A percentile compares a stretch with the other conserved stretches of the same genome.
phyloP scores from a whole-genome alignment of 2,888 invertebrate species.

The Leucoma salicis region DNA sequence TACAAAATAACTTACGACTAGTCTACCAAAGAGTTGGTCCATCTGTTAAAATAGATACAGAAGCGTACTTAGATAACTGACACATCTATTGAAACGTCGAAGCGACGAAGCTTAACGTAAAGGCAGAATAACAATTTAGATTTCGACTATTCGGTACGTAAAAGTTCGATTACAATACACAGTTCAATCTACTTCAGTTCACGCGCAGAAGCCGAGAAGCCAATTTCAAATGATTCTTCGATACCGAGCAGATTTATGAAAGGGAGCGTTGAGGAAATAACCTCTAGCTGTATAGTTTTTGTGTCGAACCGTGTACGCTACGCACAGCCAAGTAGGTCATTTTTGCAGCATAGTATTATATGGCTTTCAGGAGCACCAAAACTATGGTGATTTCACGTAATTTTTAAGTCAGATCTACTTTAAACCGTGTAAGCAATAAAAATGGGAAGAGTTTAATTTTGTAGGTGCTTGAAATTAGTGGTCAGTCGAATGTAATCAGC shows the following conservation, averaged over 20 bases:
- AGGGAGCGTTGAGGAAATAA: slow-evolving; percentile 23
- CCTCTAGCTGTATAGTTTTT: slow-evolving; percentile 14
- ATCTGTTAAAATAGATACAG: slow-evolving; percentile 55
- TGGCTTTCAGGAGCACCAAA: too few relatives aligned
- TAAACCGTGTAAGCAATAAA: too few relatives aligned
- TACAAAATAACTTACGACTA: slow-evolving; percentile 59
- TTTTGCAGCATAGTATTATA: too few relatives aligned
- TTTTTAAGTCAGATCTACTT: too few relatives aligned
- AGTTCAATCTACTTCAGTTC: slow-evolving; percentile 36
- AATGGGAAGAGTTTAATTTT: too few relatives aligned
- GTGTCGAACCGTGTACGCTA: background rate
- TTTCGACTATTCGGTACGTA: slow-evolving; percentile 28
- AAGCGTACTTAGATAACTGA: slow-evolving; percentile 34
- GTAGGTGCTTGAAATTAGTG: slow-evolving; percentile 32
- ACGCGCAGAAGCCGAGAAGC: slow-evolving; percentile 14
- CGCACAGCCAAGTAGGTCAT: too few relatives aligned
- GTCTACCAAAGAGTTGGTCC: slow-evolving; percentile 73
- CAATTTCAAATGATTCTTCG: slow-evolving; percentile 43
- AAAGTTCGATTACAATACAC: slow-evolving; percentile 33
- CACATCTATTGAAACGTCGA: slow-evolving; percentile 46
- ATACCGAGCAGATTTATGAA: slow-evolving; percentile 30
- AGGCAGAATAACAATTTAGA: slow-evolving; percentile 35
- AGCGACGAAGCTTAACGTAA: slow-evolving; percentile 45
- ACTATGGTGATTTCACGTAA: too few relatives aligned
- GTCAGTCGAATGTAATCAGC: slow-evolving; percentile 41